phyloP scores from a whole-genome alignment of 2,113 vertebrate species.

The Leiothrix lutea region DNA sequence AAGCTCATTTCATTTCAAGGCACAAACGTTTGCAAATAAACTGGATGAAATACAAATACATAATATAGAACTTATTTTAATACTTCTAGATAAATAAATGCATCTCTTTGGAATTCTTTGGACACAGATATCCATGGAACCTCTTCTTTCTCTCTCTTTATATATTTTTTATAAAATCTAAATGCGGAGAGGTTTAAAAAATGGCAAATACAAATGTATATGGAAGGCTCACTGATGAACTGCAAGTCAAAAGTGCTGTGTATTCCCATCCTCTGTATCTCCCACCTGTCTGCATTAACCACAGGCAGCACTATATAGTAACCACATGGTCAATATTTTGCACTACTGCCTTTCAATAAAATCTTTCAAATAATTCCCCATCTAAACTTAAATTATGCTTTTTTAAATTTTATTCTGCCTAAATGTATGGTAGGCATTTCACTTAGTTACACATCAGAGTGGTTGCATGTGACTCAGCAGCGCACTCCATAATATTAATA shows the following conservation, averaged over 20 bases:
- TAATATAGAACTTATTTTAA: conserved; percentile 54
- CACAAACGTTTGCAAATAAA: conserved; percentile 67
- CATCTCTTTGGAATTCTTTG: conserved; percentile 63
- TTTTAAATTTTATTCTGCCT: conserved; percentile 54
- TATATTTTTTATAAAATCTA: conserved; percentile 56
- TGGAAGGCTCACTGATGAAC: conserved; percentile 56
- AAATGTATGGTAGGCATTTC: conserved; percentile 45
- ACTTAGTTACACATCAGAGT: conserved; percentile 51
- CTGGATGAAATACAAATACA: conserved; percentile 37
- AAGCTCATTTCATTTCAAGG: conserved; percentile 57
- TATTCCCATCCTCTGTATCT: conserved; percentile 30
- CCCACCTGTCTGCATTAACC: conserved; percentile 22
- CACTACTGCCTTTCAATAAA: conserved; percentile 67
- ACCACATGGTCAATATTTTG: conserved; percentile 44
- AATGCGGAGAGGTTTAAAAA: conserved; percentile 52
- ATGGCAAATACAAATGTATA: conserved; percentile 40
- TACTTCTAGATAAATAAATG: conserved; percentile 60
- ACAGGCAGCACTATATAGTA: conserved; percentile 38
- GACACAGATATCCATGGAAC: conserved; percentile 55
- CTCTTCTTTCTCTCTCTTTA: conserved; percentile 51
- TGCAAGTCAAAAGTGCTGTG: conserved; percentile 65
- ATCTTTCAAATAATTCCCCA: conserved; percentile 47
- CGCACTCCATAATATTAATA: conserved; percentile 27
- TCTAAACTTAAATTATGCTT: conserved; percentile 62
- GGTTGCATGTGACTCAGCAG: conserved; percentile 44